These are phyloP conservation scores for Rhamnusium bicolor DNA, from an alignment of 2,888 invertebrate species.

Conservation along the genomic window DNA sequence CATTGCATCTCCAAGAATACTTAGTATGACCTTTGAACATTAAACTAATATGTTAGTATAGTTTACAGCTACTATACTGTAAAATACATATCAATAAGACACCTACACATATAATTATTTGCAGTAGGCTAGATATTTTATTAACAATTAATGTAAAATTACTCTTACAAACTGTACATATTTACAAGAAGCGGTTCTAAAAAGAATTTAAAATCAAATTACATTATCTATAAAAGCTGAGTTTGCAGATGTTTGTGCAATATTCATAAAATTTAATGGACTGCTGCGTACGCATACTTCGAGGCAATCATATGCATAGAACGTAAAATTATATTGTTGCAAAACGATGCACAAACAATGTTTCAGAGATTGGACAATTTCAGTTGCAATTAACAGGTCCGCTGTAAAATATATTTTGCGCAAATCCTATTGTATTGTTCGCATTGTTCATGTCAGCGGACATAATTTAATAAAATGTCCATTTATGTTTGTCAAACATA, in stretches of 20 bases:
- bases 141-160: neutral
- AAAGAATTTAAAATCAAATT: neutral
- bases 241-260: slow-evolving; percentile 8
- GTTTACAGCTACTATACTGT: neutral
- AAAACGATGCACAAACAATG: slow-evolving; percentile 10
- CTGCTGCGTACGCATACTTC: slow-evolving; percentile 26
- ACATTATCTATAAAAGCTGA: neutral
- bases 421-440: neutral
- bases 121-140: neutral
- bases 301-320: slow-evolving; percentile 26
- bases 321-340: slow-evolving; percentile 30
- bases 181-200: neutral
- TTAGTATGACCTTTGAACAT: neutral
- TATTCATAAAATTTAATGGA: slow-evolving; percentile 28
- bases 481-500: slow-evolving; percentile 11
- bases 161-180: neutral
- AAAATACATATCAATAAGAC: neutral
- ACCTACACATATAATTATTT: neutral
- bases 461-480: slow-evolving; percentile 20
- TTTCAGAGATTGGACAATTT: slow-evolving; percentile 17
- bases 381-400: slow-evolving; percentile 12
- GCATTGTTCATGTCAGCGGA: neutral
- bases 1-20: too few relatives aligned
- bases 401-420: slow-evolving; percentile 4
- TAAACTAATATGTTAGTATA: too few relatives aligned